Conservation (phyloP, 2,888 invertebrate species). For the Eupeodes luniger region DNA sequence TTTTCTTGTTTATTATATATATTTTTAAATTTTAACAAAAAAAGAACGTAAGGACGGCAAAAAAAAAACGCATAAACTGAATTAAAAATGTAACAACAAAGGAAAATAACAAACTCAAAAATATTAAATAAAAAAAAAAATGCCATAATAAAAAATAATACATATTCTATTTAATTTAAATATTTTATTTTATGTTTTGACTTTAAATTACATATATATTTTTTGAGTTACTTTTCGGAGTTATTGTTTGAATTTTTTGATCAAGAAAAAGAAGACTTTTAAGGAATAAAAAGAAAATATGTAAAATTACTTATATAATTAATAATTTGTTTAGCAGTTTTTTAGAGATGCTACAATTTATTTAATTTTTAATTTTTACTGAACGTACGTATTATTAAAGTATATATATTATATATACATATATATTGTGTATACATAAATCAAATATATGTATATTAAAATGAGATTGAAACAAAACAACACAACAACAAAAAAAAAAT, state of each 20-base stretch:
- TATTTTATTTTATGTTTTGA: slow-evolving; percentile 11
- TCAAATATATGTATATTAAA: slow-evolving; percentile 75
- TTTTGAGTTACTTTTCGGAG: slow-evolving; percentile 39
- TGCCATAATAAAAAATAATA: slow-evolving; percentile 54
- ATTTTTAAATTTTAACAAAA: slow-evolving; percentile 55
- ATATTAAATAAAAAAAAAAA: slow-evolving; percentile 35
- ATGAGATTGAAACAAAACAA: slow-evolving; percentile 73
- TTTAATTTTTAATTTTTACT: slow-evolving; percentile 62
- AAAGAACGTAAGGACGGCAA: slow-evolving; percentile 19
- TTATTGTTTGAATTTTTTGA: slow-evolving; percentile 36
- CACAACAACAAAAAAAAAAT: slow-evolving; percentile 73
- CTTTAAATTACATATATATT: neutral
- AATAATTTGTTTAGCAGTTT: slow-evolving; percentile 65
- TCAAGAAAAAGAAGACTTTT: slow-evolving; percentile 66
- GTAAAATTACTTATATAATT: slow-evolving; percentile 43
- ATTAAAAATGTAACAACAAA: slow-evolving; percentile 17
- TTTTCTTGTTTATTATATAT: slow-evolving; percentile 68
- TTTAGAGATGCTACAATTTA: slow-evolving; percentile 70
- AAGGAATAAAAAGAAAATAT: slow-evolving; percentile 54
- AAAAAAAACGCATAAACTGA: slow-evolving; percentile 38
- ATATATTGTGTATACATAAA: slow-evolving; percentile 63
- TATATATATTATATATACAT: slow-evolving; percentile 65
- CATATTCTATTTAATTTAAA: slow-evolving; percentile 34
- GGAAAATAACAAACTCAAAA: slow-evolving; percentile 2
- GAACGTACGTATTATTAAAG: slow-evolving; percentile 70